Evolutionary conservation across 2,888 invertebrate species (phyloP).

Genomic region (Pristionchus japonicus): DNA sequence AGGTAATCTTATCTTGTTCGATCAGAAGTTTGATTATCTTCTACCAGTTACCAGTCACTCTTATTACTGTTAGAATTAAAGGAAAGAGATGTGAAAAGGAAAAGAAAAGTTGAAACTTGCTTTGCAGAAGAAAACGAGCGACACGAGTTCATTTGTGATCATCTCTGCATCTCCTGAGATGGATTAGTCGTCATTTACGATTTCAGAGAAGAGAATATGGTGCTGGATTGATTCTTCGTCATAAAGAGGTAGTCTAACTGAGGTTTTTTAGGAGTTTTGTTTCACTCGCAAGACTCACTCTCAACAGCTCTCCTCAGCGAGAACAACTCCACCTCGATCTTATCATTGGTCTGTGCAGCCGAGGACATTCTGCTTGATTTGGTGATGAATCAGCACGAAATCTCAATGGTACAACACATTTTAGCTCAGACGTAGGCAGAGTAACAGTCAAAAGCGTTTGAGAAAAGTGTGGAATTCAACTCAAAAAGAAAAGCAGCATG

Average conservation of each 20-base stretch:
- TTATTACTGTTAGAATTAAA: not conserved
- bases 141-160: slow-evolving; percentile 5
- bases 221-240: not conserved
- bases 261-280: not conserved
- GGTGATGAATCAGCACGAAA: too few relatives aligned
- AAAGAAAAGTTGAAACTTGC: not conserved
- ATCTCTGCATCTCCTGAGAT: not conserved
- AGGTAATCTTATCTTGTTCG: too few relatives aligned
- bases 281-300: not conserved
- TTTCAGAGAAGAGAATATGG: too few relatives aligned
- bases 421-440: too few relatives aligned
- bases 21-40: not conserved
- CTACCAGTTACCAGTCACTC: not conserved
- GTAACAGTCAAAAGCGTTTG: not conserved
- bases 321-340: slow-evolving; percentile 23
- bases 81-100: too few relatives aligned
- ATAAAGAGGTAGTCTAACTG: too few relatives aligned
- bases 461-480: not conserved
- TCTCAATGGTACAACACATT: too few relatives aligned
- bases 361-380: not conserved
- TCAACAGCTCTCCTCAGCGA: not conserved
- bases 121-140: slow-evolving; percentile 16
- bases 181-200: too few relatives aligned
- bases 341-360: not conserved
- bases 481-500: not conserved